These are phyloP conservation scores for Zaprionus obscuricornis DNA, from an alignment of 2,888 invertebrate species.

Conservation along the genomic window DNA sequence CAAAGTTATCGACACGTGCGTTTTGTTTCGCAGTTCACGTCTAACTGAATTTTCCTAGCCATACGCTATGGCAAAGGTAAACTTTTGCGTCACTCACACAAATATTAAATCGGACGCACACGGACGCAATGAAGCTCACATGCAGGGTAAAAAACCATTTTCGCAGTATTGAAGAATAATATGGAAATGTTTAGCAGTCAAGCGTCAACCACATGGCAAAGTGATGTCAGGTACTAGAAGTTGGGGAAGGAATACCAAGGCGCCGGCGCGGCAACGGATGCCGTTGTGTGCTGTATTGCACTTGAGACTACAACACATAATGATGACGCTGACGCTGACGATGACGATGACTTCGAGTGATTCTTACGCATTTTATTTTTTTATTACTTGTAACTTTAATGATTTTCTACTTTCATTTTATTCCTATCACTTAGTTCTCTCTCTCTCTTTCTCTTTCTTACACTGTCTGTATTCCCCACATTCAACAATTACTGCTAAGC, in stretches of 20 bases:
- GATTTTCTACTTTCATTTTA: slow-evolving; percentile 34
- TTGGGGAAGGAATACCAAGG: neutral
- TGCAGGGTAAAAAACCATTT: slow-evolving; percentile 32
- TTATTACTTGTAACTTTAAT: slow-evolving; percentile 32
- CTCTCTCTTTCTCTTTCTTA: no score
- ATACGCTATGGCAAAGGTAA: slow-evolving; percentile 57
- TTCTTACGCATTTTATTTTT: no score
- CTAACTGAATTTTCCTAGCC: slow-evolving; percentile 61
- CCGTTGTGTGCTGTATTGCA: slow-evolving; percentile 39
- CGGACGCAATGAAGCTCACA: neutral
- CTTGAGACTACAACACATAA: slow-evolving; percentile 41
- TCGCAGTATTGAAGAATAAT: slow-evolving; percentile 6
- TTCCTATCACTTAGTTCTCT: no score
- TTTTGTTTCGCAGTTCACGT: slow-evolving; percentile 53
- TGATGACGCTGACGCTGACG: slow-evolving; percentile 6
- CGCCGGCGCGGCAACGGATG: slow-evolving; percentile 18
- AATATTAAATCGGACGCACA: no score
- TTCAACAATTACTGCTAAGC: neutral
- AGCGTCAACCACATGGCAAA: no score
- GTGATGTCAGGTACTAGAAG: neutral
- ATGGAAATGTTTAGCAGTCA: no score
- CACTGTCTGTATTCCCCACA: no score
- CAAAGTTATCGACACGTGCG: slow-evolving; percentile 36
- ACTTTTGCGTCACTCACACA: slow-evolving; percentile 40
- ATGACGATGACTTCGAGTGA: slow-evolving; percentile 20